Evolutionary conservation across 2,113 vertebrate species (phyloP).

Genomic region (Stegastes partitus): DNA sequence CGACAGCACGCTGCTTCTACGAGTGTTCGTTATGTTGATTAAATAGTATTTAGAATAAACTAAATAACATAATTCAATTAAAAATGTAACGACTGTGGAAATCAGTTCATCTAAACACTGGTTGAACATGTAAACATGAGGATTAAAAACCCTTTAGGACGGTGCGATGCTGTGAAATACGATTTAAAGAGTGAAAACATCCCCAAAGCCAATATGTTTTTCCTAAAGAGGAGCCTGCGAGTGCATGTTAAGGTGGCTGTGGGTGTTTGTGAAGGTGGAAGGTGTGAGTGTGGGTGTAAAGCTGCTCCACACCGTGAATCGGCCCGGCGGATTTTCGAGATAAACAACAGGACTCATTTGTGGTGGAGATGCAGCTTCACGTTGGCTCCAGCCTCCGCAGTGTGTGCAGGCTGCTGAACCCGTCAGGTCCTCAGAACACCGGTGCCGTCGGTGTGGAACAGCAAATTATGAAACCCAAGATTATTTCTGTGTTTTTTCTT

Average conservation of each 20-base stretch:
- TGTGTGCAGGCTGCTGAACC: constrained; percentile 6
- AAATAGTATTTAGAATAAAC: too few relatives aligned
- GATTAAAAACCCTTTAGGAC: not conserved
- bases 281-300: constrained; percentile 45
- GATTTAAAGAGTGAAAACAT: constrained; percentile 8
- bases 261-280: constrained; percentile 60
- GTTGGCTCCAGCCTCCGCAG: constrained; percentile 26
- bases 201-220: not conserved
- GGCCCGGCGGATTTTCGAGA: constrained; percentile 12
- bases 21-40: too few relatives aligned
- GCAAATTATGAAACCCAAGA: not conserved
- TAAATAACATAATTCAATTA: not conserved
- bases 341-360: constrained; percentile 35
- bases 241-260: constrained; percentile 43
- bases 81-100: not conserved
- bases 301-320: constrained; percentile 22
- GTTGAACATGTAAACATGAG: not conserved
- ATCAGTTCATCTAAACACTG: not conserved
- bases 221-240: not conserved
- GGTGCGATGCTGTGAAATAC: not conserved
- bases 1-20: too few relatives aligned
- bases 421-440: not conserved
- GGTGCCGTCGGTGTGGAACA: not conserved
- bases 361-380: constrained; percentile 26
- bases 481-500: not conserved